A percentile compares a stretch with the other conserved stretches of the same genome.
Evolutionary conservation across 2,113 vertebrate genomes (phyloP).

Genomic region (Rhinopomastus cyanomelas): DNA sequence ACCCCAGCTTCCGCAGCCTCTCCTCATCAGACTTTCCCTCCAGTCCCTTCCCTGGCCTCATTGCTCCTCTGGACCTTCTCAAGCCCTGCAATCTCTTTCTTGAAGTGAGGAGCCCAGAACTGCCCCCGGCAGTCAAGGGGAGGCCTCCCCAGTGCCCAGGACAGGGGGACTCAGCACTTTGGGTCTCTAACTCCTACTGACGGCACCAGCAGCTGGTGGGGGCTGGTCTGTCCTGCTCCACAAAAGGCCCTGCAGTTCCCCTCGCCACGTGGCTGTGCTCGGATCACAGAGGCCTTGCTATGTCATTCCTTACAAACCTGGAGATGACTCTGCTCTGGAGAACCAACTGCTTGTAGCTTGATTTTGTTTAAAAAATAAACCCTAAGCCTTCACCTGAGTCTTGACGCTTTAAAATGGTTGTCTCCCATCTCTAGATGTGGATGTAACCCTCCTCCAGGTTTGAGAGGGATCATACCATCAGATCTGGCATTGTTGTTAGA

Average conservation of each 20-base stretch:
- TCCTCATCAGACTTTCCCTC: too few relatives aligned
- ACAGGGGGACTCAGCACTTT: too few relatives aligned
- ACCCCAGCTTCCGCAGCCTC: too few relatives aligned
- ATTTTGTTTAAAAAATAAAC: not conserved
- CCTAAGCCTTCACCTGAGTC: not conserved
- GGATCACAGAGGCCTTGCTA: not conserved
- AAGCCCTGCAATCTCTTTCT: too few relatives aligned
- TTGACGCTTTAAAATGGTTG: accelerated
- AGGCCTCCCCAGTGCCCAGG: too few relatives aligned
- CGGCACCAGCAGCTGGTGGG: not conserved
- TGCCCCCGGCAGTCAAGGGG: too few relatives aligned
- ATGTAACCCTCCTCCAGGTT: not conserved
- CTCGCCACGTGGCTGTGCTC: accelerated
- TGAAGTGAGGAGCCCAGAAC: too few relatives aligned
- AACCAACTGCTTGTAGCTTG: not conserved
- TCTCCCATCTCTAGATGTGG: not conserved
- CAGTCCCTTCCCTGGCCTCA: too few relatives aligned
- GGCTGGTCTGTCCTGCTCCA: not conserved
- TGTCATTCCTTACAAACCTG: not conserved
- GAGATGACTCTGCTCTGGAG: not conserved
- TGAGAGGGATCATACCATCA: not conserved
- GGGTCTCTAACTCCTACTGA: not conserved
- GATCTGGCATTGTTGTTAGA: not conserved
- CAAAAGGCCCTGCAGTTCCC: not conserved
- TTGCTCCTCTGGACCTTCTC: too few relatives aligned